Evolutionary conservation across 2,113 vertebrate genomes (phyloP).

Genomic region (Dasypus novemcinctus): DNA sequence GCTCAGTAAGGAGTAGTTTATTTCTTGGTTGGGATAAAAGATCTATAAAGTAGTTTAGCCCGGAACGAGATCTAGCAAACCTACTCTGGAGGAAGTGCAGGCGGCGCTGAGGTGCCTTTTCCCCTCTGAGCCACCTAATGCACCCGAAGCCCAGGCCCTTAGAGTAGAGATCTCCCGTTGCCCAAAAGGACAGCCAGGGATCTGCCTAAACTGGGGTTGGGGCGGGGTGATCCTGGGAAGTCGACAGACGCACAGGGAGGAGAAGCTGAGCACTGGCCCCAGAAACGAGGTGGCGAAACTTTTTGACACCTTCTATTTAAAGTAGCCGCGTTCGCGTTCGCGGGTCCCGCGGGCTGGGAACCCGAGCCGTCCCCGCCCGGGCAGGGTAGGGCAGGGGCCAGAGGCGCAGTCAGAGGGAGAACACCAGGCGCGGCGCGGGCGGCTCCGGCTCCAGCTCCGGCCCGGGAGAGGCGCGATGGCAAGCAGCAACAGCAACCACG

Average conservation of each 20-base stretch:
- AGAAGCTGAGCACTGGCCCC: slow-evolving; percentile 63
- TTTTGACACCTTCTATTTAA: slow-evolving; percentile 90
- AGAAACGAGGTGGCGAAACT: slow-evolving; percentile 68
- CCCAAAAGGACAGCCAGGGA: not conserved
- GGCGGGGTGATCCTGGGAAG: not conserved
- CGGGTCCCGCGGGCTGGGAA: slow-evolving; percentile 87
- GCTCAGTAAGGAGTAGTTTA: not conserved
- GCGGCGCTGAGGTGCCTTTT: not conserved
- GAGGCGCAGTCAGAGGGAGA: slow-evolving; percentile 77
- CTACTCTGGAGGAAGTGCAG: not conserved
- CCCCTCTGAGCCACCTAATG: rapidly evolving
- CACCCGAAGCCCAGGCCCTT: not conserved
- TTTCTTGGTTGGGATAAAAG: not conserved
- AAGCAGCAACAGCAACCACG: slow-evolving; percentile 39
- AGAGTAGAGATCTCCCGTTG: not conserved
- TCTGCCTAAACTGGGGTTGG: not conserved
- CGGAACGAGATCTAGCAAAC: too few species aligned
- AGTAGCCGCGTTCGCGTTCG: slow-evolving; percentile 69
- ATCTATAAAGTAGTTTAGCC: not conserved
- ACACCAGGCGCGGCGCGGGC: slow-evolving; percentile 66
- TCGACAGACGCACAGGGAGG: not conserved
- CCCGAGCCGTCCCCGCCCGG: slow-evolving; percentile 71
- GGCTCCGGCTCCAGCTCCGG: slow-evolving; percentile 53
- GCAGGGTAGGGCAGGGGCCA: slow-evolving; percentile 80
- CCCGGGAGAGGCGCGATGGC: slow-evolving; percentile 61